phyloP scores from a whole-genome alignment of 2,797 vertebrate genomes.

The Onychomys torridus region DNA sequence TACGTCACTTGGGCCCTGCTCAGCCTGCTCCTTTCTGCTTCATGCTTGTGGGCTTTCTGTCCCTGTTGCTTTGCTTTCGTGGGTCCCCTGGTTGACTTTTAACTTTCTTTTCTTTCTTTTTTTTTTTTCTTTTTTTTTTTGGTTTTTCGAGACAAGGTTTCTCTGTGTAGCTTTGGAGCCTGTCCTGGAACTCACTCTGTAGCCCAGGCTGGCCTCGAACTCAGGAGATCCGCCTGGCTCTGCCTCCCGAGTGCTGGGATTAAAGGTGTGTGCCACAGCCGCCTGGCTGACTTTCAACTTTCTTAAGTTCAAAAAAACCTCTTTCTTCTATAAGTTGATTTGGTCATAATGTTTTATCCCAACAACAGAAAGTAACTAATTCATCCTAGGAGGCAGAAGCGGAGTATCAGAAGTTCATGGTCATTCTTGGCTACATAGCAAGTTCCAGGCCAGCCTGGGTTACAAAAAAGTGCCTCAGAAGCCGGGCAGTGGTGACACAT shows the following conservation, averaged over 20 bases:
- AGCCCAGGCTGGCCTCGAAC: too few relatives aligned
- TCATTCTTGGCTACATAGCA: background rate
- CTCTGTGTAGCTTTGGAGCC: too few relatives aligned
- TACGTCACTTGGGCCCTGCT: background rate
- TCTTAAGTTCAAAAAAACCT: background rate
- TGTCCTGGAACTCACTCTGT: too few relatives aligned
- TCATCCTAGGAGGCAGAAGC: background rate
- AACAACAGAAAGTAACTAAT: background rate
- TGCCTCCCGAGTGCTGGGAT: too few relatives aligned
- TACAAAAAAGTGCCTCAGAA: background rate
- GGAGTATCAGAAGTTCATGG: background rate
- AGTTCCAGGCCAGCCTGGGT: background rate
- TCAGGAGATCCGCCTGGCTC: too few relatives aligned
- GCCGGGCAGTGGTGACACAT: background rate
- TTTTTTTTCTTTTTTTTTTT: too few relatives aligned
- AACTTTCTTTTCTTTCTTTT: too few relatives aligned
- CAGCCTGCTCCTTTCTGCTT: background rate
- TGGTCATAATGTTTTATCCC: background rate
- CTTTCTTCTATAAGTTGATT: background rate
- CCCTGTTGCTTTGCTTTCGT: background rate
- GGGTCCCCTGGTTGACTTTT: background rate
- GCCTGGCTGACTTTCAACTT: background rate
- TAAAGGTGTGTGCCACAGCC: too few relatives aligned
- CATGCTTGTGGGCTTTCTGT: too few relatives aligned
- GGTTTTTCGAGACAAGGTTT: too few relatives aligned